Evolutionary conservation across 2,113 vertebrate genomes (phyloP), one percentile per base, ranked within the genome.

Genomic region (Eclectus roratus): DNA sequence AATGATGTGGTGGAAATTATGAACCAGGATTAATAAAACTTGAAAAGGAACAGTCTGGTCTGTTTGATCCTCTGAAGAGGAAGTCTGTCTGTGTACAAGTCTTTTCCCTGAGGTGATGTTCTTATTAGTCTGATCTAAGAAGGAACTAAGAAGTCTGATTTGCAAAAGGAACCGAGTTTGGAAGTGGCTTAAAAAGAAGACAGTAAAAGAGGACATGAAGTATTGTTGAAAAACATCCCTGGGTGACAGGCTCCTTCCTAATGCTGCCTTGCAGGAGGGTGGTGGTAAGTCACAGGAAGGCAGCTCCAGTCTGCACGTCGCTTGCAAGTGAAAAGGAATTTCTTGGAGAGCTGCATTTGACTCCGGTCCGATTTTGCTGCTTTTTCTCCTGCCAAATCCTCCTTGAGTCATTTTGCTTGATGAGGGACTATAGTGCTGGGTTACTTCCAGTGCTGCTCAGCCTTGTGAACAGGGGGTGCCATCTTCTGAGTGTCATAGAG

Each of bases 1-100:
- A 98, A 98, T 97, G 98, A 98, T 98, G 98, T 98, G 98, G 97
- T 98, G 95, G 98, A 97, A 98, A 98, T 98, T 97, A 97, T 97
- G 97, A 98, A 98, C 86, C 96, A 97, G 98, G 98, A 98, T 98
- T 98, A 98, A 98, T 98, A 98, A 98, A 98, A 98, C 97, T 97
- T 98, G 98, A 98, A 98, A 98, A 98, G 98, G 97, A 97, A 94
- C 97, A 96, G 98, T 96, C 97, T 97, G 96, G 97, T 90, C 95
- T 86, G 97, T 98, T 98, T 98, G 98, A 98, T 98, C 98, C 97
- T 97, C 93, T 90, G 94, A 92, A 97, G 95, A 97, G 98, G 98
- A 98, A 98, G 97, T 97, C 95, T 96, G 97, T 97, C 96, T 97
- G 96, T 93, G 94, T 94, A 96, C 97, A 96, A 95, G 96, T 90